A percentile compares a stretch with the other conserved stretches of the same genome.
phyloP scores from a whole-genome alignment of 2,113 vertebrate genomes.

The Scomber japonicus region DNA sequence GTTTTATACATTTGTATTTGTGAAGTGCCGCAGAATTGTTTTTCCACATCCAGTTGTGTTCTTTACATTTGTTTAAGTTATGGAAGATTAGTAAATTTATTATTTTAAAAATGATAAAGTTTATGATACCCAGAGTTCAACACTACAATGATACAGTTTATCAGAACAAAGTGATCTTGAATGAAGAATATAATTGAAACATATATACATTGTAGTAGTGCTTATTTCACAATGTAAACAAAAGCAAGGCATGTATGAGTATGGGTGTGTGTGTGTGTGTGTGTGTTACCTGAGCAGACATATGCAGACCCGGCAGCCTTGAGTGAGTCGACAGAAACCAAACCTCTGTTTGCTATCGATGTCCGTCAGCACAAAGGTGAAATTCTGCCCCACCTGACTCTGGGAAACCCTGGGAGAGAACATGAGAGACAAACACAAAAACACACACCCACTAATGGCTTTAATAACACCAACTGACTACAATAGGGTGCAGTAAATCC shows the following conservation, averaged over 20 bases:
- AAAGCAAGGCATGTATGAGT: slow-evolving; percentile 19
- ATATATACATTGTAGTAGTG: neutral
- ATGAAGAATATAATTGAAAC: neutral
- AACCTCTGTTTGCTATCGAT: slow-evolving; percentile 97
- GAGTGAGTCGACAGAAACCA: slow-evolving; percentile 96
- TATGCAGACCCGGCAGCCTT: slow-evolving; percentile 93
- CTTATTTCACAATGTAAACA: neutral
- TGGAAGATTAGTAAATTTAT: neutral
- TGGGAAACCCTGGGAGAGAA: slow-evolving; percentile 88
- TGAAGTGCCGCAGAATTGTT: neutral
- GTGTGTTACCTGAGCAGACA: slow-evolving; percentile 93
- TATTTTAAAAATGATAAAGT: neutral
- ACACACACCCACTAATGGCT: slow-evolving; percentile 12
- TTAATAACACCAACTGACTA: slow-evolving; percentile 5
- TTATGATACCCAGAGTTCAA: neutral
- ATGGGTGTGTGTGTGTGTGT: slow-evolving; percentile 17
- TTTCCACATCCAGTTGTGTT: neutral
- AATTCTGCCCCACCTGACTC: slow-evolving; percentile 97
- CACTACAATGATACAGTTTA: neutral
- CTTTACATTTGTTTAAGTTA: slow-evolving; percentile 19
- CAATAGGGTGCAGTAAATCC: slow-evolving; percentile 6
- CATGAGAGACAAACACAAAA: slow-evolving; percentile 32
- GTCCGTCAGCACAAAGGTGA: slow-evolving; percentile 98
- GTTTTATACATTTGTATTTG: slow-evolving; percentile 19
- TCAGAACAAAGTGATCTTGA: neutral